Evolutionary conservation across 2,797 vertebrate species (phyloP).

Genomic region (Oreochromis grahami): DNA sequence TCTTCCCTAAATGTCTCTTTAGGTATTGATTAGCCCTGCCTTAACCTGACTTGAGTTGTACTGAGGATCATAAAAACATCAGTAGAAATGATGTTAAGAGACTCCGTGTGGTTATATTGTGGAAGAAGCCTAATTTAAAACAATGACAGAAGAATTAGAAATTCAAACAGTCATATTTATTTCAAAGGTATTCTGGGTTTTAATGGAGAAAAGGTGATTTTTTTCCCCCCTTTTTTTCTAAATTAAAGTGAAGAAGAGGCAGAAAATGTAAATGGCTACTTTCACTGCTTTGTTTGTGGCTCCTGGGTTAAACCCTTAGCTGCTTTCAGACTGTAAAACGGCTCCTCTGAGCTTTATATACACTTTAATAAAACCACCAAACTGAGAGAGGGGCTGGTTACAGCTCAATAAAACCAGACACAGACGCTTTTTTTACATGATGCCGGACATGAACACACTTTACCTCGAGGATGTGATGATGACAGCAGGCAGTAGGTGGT

Average conservation of each 20-base stretch:
- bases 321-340: neutral
- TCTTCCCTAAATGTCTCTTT: slow-evolving; percentile 66
- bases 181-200: neutral
- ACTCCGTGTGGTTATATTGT: neutral
- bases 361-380: neutral
- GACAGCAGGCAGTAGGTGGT: neutral
- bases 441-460: neutral
- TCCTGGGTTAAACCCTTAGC: neutral
- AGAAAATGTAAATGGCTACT: neutral
- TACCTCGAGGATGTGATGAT: neutral
- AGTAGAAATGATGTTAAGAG: neutral
- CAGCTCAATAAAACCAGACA: neutral
- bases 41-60: neutral
- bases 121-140: neutral
- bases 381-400: neutral
- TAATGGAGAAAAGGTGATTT: neutral
- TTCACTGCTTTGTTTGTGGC: neutral
- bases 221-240: fast-evolving
- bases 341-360: neutral
- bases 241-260: neutral
- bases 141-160: neutral
- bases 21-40: slow-evolving; percentile 63
- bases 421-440: neutral
- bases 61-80: neutral
- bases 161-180: neutral